Conservation (phyloP, 2,113 vertebrate species). For the Lanius collurio region DNA sequence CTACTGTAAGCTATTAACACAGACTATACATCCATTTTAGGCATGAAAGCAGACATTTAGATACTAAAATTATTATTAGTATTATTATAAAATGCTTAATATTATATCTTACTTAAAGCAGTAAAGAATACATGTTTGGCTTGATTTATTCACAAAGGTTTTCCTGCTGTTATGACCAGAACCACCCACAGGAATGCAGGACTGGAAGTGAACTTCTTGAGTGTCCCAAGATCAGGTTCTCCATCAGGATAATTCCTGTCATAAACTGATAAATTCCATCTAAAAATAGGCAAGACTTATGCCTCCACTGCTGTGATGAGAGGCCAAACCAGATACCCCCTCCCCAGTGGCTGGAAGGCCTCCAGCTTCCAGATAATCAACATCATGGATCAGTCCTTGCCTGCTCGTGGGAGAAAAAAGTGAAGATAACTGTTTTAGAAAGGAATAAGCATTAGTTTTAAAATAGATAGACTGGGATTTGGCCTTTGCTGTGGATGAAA, state of each 20-base stretch:
- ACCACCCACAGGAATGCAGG: not conserved
- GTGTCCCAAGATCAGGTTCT: not conserved
- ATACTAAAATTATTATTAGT: not conserved
- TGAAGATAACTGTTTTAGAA: not conserved
- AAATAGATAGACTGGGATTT: not conserved
- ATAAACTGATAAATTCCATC: not conserved
- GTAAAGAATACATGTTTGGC: not conserved
- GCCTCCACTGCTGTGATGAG: not conserved
- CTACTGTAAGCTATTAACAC: not conserved
- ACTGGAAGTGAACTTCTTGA: not conserved
- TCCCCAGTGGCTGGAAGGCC: not conserved
- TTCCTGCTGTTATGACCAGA: not conserved
- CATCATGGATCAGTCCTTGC: not conserved
- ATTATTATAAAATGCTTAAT: not conserved
- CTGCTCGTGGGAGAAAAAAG: not conserved
- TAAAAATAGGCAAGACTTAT: conserved; percentile 9
- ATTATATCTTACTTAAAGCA: not conserved
- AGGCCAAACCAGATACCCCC: not conserved
- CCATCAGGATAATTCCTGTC: not conserved
- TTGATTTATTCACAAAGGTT: not conserved
- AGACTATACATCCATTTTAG: not conserved
- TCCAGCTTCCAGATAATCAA: not conserved
- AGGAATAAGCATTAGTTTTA: not conserved
- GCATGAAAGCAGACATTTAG: not conserved
- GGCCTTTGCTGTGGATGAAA: not conserved